Conservation (phyloP, 1,140 invertebrate genomes). For the Phymastichus coffea region DNA sequence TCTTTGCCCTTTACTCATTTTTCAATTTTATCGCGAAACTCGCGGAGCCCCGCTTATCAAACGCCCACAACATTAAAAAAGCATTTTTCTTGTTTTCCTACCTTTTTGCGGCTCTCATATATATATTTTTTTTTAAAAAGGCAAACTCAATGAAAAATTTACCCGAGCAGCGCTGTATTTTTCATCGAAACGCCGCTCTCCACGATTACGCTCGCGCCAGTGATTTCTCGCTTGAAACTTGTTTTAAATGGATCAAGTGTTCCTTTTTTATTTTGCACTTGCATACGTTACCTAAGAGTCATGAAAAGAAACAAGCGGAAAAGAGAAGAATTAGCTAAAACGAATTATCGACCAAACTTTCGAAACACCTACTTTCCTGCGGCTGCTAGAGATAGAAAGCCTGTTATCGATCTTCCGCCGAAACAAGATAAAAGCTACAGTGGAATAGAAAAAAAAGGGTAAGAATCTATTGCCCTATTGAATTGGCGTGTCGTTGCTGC, state of each 20-base stretch:
- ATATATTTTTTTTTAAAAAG: no score
- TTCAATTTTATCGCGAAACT: conserved; percentile 24
- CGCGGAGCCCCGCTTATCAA: conserved; percentile 1
- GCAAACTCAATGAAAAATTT: conserved; percentile 6
- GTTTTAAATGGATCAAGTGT: no score
- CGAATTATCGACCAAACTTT: conserved; percentile 48
- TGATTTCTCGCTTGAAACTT: no score
- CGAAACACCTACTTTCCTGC: conserved; percentile 36
- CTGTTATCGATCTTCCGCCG: conserved; percentile 24
- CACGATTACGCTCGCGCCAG: no score
- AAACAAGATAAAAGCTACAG: conserved; percentile 24
- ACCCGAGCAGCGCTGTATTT: neutral
- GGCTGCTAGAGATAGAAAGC: conserved; percentile 22
- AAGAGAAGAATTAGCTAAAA: conserved; percentile 39
- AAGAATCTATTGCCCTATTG: no score
- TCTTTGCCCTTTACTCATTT: conserved; percentile 26
- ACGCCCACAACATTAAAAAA: conserved; percentile 16
- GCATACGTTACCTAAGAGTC: no score
- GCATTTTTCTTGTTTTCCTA: conserved; percentile 14
- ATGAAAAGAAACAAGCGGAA: neutral
- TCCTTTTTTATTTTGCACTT: no score
- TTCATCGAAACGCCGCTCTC: neutral
- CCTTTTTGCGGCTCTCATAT: no score
- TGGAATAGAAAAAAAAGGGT: conserved; percentile 15
- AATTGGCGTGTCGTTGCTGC: no score